A percentile compares a stretch with the other conserved stretches of the same genome.
Evolutionary conservation across 2,113 vertebrate genomes (phyloP).

Genomic region (Eolophus roseicapilla): DNA sequence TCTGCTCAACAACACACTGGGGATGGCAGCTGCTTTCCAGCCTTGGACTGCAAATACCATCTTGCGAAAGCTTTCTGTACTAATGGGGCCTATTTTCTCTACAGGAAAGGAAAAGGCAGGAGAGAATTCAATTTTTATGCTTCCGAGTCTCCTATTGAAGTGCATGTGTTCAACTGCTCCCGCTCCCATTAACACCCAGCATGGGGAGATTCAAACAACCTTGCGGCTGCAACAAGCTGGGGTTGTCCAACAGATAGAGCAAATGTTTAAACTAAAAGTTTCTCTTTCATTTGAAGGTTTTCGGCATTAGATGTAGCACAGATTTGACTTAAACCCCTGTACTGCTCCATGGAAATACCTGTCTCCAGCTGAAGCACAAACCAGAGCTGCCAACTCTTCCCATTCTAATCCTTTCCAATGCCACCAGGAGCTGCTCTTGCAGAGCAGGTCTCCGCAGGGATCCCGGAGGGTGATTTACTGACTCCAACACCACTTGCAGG

Average conservation of each 20-base stretch:
- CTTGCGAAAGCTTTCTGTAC: neutral
- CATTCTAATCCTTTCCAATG: neutral
- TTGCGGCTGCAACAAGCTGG: neutral
- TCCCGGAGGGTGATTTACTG: neutral
- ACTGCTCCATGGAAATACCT: neutral
- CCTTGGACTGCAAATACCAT: neutral
- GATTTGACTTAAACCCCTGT: neutral
- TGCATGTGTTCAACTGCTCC: neutral
- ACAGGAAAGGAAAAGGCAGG: neutral
- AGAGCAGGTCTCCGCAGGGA: neutral
- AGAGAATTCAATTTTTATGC: constrained; percentile 28
- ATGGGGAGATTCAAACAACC: neutral
- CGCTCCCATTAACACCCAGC: neutral
- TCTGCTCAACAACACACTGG: constrained; percentile 21
- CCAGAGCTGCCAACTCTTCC: neutral
- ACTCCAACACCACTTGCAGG: neutral
- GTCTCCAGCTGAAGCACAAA: neutral
- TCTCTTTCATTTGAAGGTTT: neutral
- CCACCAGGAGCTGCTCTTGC: neutral
- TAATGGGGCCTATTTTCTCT: constrained; percentile 44
- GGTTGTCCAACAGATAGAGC: neutral
- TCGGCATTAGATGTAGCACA: neutral
- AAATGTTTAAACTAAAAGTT: neutral
- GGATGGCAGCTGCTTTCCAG: constrained; percentile 41
- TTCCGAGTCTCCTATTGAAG: neutral